Conservation (phyloP, 2,113 vertebrate species). For the Mesitornis unicolor region DNA sequence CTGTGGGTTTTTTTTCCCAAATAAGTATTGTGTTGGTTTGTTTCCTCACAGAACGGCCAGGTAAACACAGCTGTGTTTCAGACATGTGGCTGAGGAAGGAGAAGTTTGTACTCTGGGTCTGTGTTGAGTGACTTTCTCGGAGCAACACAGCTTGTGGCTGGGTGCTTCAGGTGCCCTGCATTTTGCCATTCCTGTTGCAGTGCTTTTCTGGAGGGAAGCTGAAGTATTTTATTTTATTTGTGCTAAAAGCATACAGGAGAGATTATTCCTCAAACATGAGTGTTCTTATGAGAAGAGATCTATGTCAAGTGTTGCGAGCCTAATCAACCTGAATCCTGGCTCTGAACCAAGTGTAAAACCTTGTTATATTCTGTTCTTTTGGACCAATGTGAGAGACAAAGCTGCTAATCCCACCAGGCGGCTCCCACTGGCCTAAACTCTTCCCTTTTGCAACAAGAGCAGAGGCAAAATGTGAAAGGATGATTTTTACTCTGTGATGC, state of each 20-base stretch:
- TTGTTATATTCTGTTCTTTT: not conserved
- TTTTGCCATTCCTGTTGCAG: not conserved
- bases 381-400: not conserved
- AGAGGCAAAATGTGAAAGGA: not conserved
- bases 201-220: not conserved
- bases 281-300: not conserved
- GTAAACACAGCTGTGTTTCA: not conserved
- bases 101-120: not conserved
- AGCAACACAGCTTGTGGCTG: not conserved
- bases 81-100: not conserved
- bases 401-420: not conserved
- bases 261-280: not conserved
- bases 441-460: not conserved
- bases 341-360: not conserved
- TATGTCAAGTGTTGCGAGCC: not conserved
- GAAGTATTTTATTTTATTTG: not conserved
- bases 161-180: not conserved
- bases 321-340: not conserved
- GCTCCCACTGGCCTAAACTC: not conserved
- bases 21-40: not conserved
- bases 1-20: not conserved
- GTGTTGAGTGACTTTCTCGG: not conserved
- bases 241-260: not conserved
- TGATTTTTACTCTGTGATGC: not conserved
- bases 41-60: not conserved